These are phyloP conservation scores for Simalia tracyae DNA, from an alignment of 2,797 vertebrate genomes.

Conservation along the genomic window DNA sequence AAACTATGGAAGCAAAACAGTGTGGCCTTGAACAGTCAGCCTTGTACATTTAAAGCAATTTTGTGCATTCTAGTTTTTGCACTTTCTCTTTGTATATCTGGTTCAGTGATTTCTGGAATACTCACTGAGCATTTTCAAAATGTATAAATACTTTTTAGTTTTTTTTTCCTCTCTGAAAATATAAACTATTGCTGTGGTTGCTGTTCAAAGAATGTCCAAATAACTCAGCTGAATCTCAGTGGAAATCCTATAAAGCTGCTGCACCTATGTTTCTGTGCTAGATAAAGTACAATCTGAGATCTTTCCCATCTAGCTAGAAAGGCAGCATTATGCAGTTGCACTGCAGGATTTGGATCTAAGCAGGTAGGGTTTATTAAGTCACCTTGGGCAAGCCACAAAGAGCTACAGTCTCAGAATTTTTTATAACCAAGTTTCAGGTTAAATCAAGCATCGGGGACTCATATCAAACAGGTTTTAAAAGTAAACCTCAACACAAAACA, in stretches of 20 bases:
- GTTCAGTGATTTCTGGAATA: slow-evolving; percentile 48
- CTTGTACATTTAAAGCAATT: slow-evolving; percentile 3
- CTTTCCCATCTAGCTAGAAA: neutral
- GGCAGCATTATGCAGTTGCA: neutral
- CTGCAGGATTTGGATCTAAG: neutral
- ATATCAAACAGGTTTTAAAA: neutral
- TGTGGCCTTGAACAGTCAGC: slow-evolving; percentile 39
- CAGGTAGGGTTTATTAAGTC: neutral
- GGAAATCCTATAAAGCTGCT: neutral
- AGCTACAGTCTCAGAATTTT: neutral
- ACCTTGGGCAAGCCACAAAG: neutral
- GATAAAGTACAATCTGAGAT: neutral
- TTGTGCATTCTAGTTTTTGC: neutral
- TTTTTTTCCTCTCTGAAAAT: slow-evolving; percentile 1
- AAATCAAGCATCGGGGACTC: neutral
- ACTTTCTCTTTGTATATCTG: slow-evolving; percentile 35
- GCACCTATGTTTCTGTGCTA: neutral
- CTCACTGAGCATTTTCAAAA: slow-evolving; percentile 41
- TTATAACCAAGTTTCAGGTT: neutral
- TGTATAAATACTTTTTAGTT: slow-evolving; percentile 17
- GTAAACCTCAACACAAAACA: neutral
- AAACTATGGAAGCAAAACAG: slow-evolving; percentile 34
- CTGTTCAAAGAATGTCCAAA: slow-evolving; percentile 30
- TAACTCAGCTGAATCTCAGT: neutral
- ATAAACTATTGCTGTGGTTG: slow-evolving; percentile 6